phyloP scores from a whole-genome alignment of 2,113 vertebrate species.

The Chionodraco myersi region DNA sequence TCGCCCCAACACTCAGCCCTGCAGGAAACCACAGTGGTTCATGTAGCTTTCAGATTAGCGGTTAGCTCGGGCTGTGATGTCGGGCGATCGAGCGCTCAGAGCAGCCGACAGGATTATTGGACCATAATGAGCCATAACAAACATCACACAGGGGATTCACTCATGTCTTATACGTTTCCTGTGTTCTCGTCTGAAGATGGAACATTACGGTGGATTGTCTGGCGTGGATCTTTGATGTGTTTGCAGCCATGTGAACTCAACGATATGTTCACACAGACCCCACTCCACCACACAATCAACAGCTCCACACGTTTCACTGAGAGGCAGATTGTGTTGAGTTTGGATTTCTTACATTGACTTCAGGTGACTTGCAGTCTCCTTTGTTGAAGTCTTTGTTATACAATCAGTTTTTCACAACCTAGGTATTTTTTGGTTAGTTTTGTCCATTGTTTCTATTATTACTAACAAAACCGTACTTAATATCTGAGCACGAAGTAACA shows the following conservation, averaged over 20 bases:
- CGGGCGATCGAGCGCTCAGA: conserved; percentile 8
- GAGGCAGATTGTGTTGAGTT: no score
- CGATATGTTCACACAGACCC: background rate
- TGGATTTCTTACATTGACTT: no score
- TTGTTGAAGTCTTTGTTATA: background rate
- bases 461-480: background rate
- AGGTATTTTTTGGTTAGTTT: background rate
- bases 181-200: background rate
- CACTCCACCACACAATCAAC: background rate
- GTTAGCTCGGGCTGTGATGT: conserved; percentile 30
- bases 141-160: background rate
- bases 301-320: background rate
- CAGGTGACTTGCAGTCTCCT: background rate
- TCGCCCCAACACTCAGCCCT: background rate
- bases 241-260: background rate
- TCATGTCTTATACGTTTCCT: background rate
- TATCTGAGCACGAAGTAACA: background rate
- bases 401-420: background rate
- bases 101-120: conserved; percentile 33
- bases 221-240: background rate
- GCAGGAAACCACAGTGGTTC: conserved; percentile 24
- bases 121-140: conserved; percentile 1
- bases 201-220: background rate
- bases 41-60: conserved; percentile 22
- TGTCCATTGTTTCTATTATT: background rate